Conservation (phyloP, 2,113 vertebrate species). For the Strigops habroptila region DNA sequence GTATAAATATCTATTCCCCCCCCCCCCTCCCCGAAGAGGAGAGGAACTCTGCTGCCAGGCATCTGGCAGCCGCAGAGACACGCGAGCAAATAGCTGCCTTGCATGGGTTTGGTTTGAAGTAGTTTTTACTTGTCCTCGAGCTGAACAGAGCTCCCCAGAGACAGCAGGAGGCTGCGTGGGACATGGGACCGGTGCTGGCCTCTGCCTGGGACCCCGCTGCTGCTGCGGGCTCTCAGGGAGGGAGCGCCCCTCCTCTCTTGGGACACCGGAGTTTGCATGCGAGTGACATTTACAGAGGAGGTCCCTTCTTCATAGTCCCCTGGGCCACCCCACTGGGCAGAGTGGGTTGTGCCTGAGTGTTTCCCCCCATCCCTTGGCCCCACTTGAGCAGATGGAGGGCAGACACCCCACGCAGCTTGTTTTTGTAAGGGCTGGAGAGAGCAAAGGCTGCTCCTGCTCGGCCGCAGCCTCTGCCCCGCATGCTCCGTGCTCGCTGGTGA, state of each 20-base stretch:
- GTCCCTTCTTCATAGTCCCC: not conserved
- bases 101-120: slow-evolving; percentile 70
- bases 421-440: not conserved
- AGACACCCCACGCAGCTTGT: not conserved
- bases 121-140: slow-evolving; percentile 62
- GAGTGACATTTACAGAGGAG: slow-evolving; percentile 15
- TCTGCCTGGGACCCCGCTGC: not conserved
- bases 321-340: not conserved
- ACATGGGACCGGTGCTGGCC: not conserved
- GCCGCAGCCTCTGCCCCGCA: not conserved
- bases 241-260: not conserved
- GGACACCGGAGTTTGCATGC: slow-evolving; percentile 50
- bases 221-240: not conserved
- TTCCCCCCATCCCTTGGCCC: not conserved
- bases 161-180: slow-evolving; percentile 43
- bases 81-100: slow-evolving; percentile 55
- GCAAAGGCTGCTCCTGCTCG: not conserved
- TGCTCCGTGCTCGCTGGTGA: rapidly evolving
- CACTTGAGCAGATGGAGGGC: rapidly evolving
- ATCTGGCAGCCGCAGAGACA: slow-evolving; percentile 3
- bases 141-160: slow-evolving; percentile 60
- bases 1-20: slow-evolving; percentile 11
- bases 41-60: slow-evolving; percentile 52
- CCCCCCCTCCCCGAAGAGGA: not conserved
- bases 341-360: not conserved